Evolutionary conservation across 2,888 invertebrate genomes (phyloP), one percentile per base, ranked within the genome.

Genomic region (Phragmatobia fuliginosa): DNA sequence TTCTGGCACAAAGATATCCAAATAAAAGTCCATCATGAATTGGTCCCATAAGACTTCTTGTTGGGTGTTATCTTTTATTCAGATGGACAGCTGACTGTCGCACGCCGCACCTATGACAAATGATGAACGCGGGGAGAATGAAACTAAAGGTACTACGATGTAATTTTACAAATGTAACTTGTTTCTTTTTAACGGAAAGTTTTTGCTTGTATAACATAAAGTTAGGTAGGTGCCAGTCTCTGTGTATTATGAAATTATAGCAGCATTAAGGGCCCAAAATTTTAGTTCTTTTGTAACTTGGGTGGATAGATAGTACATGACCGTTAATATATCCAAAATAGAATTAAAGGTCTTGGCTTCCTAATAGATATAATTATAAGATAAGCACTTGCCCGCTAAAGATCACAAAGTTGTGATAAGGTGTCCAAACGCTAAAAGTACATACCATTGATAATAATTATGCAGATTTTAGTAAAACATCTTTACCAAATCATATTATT

Each of bases 11-110:
- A 84, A 86, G 80, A 84, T 83, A 84, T 83, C 76, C 78, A 80
- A 80, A 87, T 87, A 84, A 81, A 76, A 83, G 83, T 77, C 71
- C 83, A 86, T 87, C 87, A 90, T 91, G 90, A 91, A 91, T 91
- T 87, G 88, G 86, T 88, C 88, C 86, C 87, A 52, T 71, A 84
- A 83, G 90, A 86, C 87, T 89, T 89, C 85, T 90, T 88, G 86
- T 79, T 85, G 80, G 83, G 78, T 81, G 80, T 81, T 86, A 92
- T 90, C 82, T 90, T 88, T 92, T 91, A 91, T 92, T 91, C 85
- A 90, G 85, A 88, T 85, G 82, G 87, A 87, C 88, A 86, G 88
- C 70, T 72, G 71, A 62, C 76, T 65, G 64, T 64, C 52, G 65
- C 71, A 73, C 70, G 63, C 61, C 73, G 66, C 68, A 74, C 80